These are phyloP conservation scores for Vulpes vulpes DNA, from an alignment of 2,113 vertebrate species.

Conservation along the genomic window DNA sequence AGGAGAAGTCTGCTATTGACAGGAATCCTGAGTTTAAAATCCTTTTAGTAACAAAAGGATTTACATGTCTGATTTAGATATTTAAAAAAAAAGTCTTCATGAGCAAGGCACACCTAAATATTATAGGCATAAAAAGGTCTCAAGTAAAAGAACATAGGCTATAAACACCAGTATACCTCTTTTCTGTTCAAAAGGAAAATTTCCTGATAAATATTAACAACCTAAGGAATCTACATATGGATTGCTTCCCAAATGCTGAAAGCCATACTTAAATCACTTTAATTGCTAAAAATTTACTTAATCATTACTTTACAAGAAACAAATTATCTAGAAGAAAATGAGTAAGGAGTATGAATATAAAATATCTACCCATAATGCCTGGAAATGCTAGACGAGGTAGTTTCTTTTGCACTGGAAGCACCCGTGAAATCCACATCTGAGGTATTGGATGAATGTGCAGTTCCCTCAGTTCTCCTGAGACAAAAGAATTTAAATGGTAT, in stretches of 20 bases:
- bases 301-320: slow-evolving; percentile 35
- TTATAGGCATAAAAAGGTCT: not conserved
- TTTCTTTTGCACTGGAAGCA: slow-evolving; percentile 97
- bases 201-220: slow-evolving; percentile 52
- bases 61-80: not conserved
- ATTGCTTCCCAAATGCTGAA: slow-evolving; percentile 18
- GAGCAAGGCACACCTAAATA: not conserved
- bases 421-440: slow-evolving; percentile 97
- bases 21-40: slow-evolving; percentile 38
- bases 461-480: slow-evolving; percentile 91
- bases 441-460: slow-evolving; percentile 94
- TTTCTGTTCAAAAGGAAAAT: not conserved
- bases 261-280: not conserved
- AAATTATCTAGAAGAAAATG: slow-evolving; percentile 28
- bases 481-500: slow-evolving; percentile 70
- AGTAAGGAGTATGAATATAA: slow-evolving; percentile 48
- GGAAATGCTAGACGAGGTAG: slow-evolving; percentile 98
- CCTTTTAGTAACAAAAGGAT: slow-evolving; percentile 18
- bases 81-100: not conserved
- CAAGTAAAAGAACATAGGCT: not conserved
- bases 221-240: not conserved
- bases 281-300: slow-evolving; percentile 29
- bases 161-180: not conserved
- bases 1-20: not conserved
- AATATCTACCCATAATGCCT: slow-evolving; percentile 94